Base-by-base conservation (phyloP, 1,140 invertebrate species). In the Brachionus paranguensis region DNA sequence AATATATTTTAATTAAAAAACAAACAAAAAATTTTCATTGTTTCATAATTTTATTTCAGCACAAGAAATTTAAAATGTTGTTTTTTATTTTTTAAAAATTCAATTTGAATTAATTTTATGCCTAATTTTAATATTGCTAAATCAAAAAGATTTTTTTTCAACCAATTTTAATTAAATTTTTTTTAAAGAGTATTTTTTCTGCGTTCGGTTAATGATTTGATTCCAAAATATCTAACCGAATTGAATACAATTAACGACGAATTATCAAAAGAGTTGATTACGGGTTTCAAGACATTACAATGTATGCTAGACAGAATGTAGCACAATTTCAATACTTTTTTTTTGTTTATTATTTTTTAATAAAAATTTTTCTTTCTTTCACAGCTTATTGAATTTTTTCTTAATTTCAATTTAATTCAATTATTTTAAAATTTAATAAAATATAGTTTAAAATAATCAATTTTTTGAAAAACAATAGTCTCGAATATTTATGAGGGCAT, bases 201-300 rank as follows among this genome's bases (percentile, higher is more conserved):
- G 33, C 33, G 37, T 37, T 50, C 72, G 11, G 78, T 81, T 8
- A 64, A 60, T n/a, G 64, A 81, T 41, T 68, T 81, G 12, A 81
- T 81, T 43, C 78, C 78, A 33, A 81, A 64, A 41, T 81, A 81
- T 45, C 41, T 81, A 7, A 64, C 33, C 20, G 78, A 81, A 60
- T 64, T 81, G 29, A 45, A 64, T 17, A 3, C 29, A 33, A 81
- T 81, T 20, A 64, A 64, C 6, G 78, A 81, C 12, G 53, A 81
- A 7, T 68, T 81, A 43, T 64, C 78, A 12, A 81, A 47, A 64
- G 78, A 81, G 43, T 45, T 81, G 20, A 81, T 81, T 60, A 68
- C 33, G 2, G 33, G 64, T 3, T 81, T 81, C 41, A 81, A 81
- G 53, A 29, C 50, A 64, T 27, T 81, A 14, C 47, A 68, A 47